Evolutionary conservation across 2,113 vertebrate species (phyloP).

Genomic region (Callorhinus ursinus): DNA sequence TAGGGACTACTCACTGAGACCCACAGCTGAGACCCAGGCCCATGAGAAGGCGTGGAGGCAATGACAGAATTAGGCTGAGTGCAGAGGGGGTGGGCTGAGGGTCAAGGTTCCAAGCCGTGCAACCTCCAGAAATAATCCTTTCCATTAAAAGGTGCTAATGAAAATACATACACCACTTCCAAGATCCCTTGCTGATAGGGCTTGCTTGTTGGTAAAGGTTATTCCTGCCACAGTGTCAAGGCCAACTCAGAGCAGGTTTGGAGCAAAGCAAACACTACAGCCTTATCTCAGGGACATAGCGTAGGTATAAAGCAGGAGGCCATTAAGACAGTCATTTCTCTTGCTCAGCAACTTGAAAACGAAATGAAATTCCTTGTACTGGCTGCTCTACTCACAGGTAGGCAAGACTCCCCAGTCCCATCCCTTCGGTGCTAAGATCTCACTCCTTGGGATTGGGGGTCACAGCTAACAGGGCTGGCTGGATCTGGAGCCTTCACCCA

Average conservation of each 20-base stretch:
- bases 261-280: conserved; percentile 80
- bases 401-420: neutral
- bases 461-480: neutral
- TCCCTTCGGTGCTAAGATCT: neutral
- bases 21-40: neutral
- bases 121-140: neutral
- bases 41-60: neutral
- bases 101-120: neutral
- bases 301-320: conserved; percentile 76
- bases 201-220: neutral
- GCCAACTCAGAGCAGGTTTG: conserved; percentile 45
- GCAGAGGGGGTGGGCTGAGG: neutral
- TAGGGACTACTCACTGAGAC: neutral
- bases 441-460: neutral
- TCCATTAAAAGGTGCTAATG: neutral
- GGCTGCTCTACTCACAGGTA: conserved; percentile 83
- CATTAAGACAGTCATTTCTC: too few relatives aligned
- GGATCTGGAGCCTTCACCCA: neutral
- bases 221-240: conserved; percentile 54
- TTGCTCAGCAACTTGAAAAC: neutral
- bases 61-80: neutral
- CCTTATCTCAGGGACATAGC: conserved; percentile 74
- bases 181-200: neutral
- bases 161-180: neutral
- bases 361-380: conserved; percentile 82